Percentiles rank a stretch among this genome's conserved stretches.
Evolutionary conservation across 2,113 vertebrate species (phyloP).

Genomic region (Catharus bicknelli): DNA sequence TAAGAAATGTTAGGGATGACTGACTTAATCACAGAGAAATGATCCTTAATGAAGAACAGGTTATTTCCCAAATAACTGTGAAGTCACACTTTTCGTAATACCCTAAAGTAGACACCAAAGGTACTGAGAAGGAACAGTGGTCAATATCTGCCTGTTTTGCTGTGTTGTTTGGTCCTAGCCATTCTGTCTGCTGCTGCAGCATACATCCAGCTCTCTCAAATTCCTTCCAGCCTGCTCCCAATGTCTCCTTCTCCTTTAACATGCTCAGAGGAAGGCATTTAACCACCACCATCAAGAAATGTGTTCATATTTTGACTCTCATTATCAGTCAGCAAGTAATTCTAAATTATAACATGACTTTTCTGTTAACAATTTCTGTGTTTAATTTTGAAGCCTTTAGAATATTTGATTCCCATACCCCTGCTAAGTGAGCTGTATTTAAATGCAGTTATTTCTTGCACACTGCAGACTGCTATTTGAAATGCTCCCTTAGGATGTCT

Average conservation of each 20-base stretch:
- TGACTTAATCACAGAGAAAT: neutral
- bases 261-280: neutral
- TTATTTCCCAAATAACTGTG: neutral
- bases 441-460: neutral
- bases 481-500: neutral
- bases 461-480: neutral
- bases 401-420: neutral
- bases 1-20: neutral
- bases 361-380: neutral
- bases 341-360: slow-evolving; percentile 1
- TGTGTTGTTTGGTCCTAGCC: neutral
- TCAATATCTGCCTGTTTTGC: neutral
- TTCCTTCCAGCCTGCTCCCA: neutral
- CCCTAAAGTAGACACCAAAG: neutral
- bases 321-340: neutral
- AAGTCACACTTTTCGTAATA: neutral
- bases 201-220: neutral
- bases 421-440: neutral
- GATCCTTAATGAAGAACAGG: neutral
- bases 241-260: neutral
- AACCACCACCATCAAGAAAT: neutral
- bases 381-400: neutral
- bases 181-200: neutral
- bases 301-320: neutral
- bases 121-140: neutral